Evolutionary conservation across 2,888 invertebrate species (phyloP), one percentile per base, ranked within the genome.

Genomic region (Orthonychiurus folsomi): DNA sequence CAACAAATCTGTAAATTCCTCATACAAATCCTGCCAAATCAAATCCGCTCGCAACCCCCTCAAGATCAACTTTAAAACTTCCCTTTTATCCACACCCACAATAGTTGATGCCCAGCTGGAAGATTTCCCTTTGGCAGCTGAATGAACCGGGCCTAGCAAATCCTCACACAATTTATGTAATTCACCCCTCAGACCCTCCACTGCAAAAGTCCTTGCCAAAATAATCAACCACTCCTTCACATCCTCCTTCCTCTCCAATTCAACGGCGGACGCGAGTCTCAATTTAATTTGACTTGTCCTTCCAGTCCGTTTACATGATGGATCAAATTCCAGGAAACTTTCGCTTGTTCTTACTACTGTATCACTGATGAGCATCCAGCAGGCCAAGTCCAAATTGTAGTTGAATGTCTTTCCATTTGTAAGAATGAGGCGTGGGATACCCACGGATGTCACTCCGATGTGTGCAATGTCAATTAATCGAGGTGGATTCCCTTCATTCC

Each of bases 321-420:
- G 52, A 9, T 23, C 21, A 23, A 52, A 23, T 20, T 52, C 9
- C n/a, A 52, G n/a, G 37, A 15, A 37, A 12, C n/a, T 5, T 3
- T 23, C 52, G 5, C 12, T 3, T 23, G 21, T 20, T 12, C n/a
- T 3, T 9, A 3, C 52, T 20, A 9, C 9, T 9, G 66, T 55
- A 53, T 70, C 69, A 1, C 66, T 63, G 21, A 69, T 56, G 23
- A 70, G 54, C 50, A 68, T 60, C 93, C 89, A 87, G 3, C 86
- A 81, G 73, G 83, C 83, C 74, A 94, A 80, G 74, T 87, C 85
- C 69, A 83, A 80, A 71, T 87, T 86, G 76, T 87, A 94, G 63
- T 89, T 86, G 75, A 88, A 94, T 1, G 91, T 88, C 75, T 87
- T 86, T 25, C 91, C 90, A 75, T 87, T 90, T 37, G 86, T 87